A percentile compares a stretch with the other conserved stretches of the same genome.
Evolutionary conservation across 2,797 vertebrate species (phyloP).

Genomic region (Anableps anableps): DNA sequence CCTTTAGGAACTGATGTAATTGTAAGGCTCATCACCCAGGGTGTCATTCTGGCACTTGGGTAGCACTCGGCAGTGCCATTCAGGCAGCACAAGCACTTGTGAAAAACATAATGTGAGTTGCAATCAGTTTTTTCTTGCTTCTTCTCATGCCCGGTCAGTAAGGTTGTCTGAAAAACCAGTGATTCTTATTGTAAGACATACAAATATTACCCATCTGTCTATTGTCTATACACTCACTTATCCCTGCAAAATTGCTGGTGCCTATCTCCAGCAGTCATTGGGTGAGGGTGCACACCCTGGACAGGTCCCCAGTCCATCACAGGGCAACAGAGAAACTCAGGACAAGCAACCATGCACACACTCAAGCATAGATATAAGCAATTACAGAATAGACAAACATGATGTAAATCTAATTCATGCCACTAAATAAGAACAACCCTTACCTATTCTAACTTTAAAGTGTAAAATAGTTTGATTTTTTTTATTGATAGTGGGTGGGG

Average conservation of each 20-base stretch:
- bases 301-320: too few relatives aligned
- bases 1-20: slow-evolving; percentile 31
- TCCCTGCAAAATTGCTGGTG: too few relatives aligned
- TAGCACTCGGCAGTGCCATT: neutral
- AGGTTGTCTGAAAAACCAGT: neutral
- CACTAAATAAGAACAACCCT: neutral
- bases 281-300: too few relatives aligned
- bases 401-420: neutral
- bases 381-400: neutral
- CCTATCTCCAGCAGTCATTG: too few relatives aligned
- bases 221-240: too few relatives aligned
- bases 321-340: neutral
- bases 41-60: neutral
- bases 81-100: too few relatives aligned
- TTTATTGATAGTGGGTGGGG: slow-evolving; percentile 50
- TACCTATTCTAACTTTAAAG: neutral
- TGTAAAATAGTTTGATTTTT: slow-evolving; percentile 4
- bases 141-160: neutral
- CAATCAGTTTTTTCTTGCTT: neutral
- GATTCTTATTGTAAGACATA: neutral
- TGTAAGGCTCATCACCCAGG: neutral
- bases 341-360: neutral
- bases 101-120: neutral
- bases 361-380: neutral
- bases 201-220: too few relatives aligned